phyloP scores from a whole-genome alignment of 2,113 vertebrate genomes.

The Lampris incognitus region DNA sequence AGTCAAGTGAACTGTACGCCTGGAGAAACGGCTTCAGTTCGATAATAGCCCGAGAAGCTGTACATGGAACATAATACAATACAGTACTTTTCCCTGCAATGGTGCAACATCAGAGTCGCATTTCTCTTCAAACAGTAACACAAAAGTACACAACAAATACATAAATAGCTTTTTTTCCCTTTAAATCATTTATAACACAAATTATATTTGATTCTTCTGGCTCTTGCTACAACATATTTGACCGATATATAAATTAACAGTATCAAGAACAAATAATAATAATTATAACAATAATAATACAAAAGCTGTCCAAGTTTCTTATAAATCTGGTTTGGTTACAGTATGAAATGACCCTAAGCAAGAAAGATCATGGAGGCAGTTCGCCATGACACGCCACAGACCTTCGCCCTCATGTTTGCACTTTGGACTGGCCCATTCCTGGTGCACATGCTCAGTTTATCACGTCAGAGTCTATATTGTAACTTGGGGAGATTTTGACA shows the following conservation, averaged over 20 bases:
- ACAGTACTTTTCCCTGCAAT: constrained; percentile 77
- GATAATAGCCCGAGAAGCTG: constrained; percentile 56
- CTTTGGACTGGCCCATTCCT: constrained; percentile 24
- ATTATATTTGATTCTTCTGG: constrained; percentile 73
- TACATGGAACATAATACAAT: constrained; percentile 62
- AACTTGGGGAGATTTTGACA: constrained; percentile 10
- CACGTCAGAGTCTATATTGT: constrained; percentile 21
- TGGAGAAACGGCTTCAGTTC: constrained; percentile 59
- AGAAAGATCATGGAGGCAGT: constrained; percentile 29
- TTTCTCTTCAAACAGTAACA: constrained; percentile 74
- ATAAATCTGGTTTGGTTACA: constrained; percentile 85
- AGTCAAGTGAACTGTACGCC: constrained; percentile 61
- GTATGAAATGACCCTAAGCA: constrained; percentile 67
- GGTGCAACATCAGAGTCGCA: constrained; percentile 69
- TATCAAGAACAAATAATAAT: constrained; percentile 77
- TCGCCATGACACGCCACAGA: constrained; percentile 38
- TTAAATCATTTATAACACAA: constrained; percentile 76
- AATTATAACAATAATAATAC: constrained; percentile 84
- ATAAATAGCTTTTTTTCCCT: constrained; percentile 84
- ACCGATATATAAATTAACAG: constrained; percentile 83
- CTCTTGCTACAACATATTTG: constrained; percentile 74
- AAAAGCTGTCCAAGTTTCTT: constrained; percentile 79
- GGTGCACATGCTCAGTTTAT: constrained; percentile 26
- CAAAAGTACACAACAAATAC: constrained; percentile 79
- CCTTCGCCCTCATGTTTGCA: constrained; percentile 14